These are phyloP conservation scores for Philonicus albiceps DNA, from an alignment of 2,888 invertebrate genomes.

Conservation along the genomic window DNA sequence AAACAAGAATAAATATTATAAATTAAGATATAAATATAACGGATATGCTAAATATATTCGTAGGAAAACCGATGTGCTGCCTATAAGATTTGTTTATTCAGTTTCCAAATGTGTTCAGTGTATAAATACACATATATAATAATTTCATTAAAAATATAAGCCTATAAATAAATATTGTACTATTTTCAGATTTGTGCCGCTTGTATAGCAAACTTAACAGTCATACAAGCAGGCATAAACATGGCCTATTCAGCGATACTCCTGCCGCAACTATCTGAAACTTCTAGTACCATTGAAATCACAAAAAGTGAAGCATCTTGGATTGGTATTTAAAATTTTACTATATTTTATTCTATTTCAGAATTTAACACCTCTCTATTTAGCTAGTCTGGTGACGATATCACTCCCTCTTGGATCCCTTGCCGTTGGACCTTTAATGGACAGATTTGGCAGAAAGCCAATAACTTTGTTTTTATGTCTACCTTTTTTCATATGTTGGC, in stretches of 20 bases:
- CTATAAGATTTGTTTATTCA: too few relatives aligned
- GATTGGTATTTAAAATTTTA: constrained; percentile 64
- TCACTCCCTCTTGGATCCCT: constrained; percentile 67
- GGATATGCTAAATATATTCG: too few relatives aligned
- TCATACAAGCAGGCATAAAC: constrained; percentile 68
- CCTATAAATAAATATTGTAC: too few relatives aligned
- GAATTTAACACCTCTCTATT: constrained; percentile 39
- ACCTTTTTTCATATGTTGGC: constrained; percentile 65
- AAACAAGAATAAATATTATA: too few relatives aligned
- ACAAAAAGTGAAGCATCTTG: constrained; percentile 66
- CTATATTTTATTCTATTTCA: background rate
- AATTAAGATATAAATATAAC: too few relatives aligned
- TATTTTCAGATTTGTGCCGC: constrained; percentile 62
- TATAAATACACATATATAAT: too few relatives aligned
- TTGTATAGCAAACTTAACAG: constrained; percentile 64
- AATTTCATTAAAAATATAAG: too few relatives aligned
- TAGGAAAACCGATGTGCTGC: too few relatives aligned
- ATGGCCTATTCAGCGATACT: constrained; percentile 69
- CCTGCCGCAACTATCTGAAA: constrained; percentile 64
- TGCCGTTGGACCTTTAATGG: constrained; percentile 67
- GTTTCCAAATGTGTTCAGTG: too few relatives aligned
- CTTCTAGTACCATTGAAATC: constrained; percentile 60
- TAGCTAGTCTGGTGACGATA: constrained; percentile 67
- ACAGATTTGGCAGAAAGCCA: constrained; percentile 66
- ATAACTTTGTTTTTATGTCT: constrained; percentile 62